Percentiles rank a stretch among this genome's conserved stretches.
These are phyloP conservation scores for Venturia canescens DNA, from an alignment of 1,140 invertebrate genomes.

Conservation along the genomic window DNA sequence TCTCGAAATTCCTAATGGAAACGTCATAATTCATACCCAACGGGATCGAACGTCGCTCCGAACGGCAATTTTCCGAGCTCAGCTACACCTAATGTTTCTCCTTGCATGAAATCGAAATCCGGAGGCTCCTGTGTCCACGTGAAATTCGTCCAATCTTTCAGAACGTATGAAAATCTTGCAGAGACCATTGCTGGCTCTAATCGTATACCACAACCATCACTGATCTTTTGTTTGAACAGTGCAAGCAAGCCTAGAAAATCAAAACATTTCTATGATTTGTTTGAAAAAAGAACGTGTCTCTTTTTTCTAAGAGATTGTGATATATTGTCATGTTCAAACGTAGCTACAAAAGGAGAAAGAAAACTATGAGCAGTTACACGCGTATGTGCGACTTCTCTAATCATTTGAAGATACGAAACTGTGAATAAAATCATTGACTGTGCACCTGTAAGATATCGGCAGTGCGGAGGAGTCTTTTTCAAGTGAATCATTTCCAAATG, in stretches of 20 bases:
- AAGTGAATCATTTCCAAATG: slow-evolving; percentile 94
- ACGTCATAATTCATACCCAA: slow-evolving; percentile 75
- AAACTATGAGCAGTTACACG: not conserved
- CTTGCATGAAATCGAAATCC: slow-evolving; percentile 84
- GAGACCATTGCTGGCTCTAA: slow-evolving; percentile 85
- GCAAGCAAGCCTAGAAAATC: slow-evolving; percentile 81
- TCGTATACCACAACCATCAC: slow-evolving; percentile 76
- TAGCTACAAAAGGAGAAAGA: no score
- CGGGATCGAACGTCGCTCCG: slow-evolving; percentile 89
- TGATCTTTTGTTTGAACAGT: slow-evolving; percentile 89
- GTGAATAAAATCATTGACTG: not conserved
- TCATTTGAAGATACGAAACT: no score
- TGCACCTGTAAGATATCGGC: slow-evolving; percentile 86
- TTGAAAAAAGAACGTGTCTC: not conserved
- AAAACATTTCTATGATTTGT: not conserved
- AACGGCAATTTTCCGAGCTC: slow-evolving; percentile 86
- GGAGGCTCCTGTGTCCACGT: slow-evolving; percentile 84
- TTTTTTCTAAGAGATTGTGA: not conserved
- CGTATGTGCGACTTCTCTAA: no score
- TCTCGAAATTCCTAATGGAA: not conserved
- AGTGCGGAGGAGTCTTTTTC: slow-evolving; percentile 87
- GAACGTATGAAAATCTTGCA: slow-evolving; percentile 88
- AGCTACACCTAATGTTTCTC: slow-evolving; percentile 77
- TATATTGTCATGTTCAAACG: no score
- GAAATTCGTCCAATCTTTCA: slow-evolving; percentile 84